Evolutionary conservation across 1,140 invertebrate genomes (phyloP).

Genomic region (Drosophila azteca): DNA sequence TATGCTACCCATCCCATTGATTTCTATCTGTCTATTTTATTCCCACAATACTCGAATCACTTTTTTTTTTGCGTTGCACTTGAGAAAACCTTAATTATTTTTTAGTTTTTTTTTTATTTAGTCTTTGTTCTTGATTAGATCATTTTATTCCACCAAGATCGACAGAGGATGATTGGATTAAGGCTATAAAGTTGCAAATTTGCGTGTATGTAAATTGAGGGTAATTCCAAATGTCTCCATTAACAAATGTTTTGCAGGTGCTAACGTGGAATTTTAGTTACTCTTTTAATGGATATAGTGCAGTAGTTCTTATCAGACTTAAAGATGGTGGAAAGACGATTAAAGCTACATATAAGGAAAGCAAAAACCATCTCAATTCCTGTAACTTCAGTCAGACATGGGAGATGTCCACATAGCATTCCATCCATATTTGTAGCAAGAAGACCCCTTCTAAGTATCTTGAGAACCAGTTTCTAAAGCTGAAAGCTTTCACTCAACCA

Average conservation of each 20-base stretch:
- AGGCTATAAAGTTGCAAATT: neutral
- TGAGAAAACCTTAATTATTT: neutral
- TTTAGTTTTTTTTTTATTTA: neutral
- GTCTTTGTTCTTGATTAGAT: neutral
- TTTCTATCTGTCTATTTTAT: slow-evolving; percentile 16
- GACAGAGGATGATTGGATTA: no score
- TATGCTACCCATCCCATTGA: slow-evolving; percentile 9
- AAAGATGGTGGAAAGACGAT: no score
- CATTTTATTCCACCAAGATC: no score
- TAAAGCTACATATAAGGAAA: no score
- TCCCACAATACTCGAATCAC: neutral
- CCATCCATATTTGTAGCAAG: neutral
- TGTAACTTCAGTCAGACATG: neutral
- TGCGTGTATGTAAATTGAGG: neutral
- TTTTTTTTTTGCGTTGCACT: slow-evolving; percentile 3
- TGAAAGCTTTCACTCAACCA: no score
- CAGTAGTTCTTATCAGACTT: no score
- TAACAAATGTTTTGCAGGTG: neutral
- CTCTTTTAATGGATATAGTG: no score
- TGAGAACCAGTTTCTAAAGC: no score
- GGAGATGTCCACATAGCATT: neutral
- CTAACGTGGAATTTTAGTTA: no score
- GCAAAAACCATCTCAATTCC: no score
- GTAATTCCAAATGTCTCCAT: slow-evolving; percentile 1
- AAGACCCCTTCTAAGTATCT: no score